Evolutionary conservation across 2,113 vertebrate species (phyloP).

Genomic region (Nothocercus nigrocapillus): DNA sequence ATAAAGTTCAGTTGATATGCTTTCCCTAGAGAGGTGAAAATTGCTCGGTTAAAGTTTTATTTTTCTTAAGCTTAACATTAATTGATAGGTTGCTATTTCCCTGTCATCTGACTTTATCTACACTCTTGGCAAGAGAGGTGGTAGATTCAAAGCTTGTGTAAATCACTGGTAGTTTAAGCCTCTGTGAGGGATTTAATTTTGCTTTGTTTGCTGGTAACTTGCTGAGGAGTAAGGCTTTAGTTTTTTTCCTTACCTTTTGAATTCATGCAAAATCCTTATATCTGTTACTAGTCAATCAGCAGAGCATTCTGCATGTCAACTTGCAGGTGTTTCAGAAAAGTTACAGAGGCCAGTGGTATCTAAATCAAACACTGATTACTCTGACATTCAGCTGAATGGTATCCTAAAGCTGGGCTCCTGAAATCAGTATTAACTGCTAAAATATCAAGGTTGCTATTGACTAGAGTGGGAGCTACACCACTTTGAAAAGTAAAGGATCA

Average conservation of each 20-base stretch:
- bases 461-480: neutral
- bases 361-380: neutral
- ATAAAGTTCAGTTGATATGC: neutral
- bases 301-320: neutral
- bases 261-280: neutral
- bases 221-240: neutral
- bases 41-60: neutral
- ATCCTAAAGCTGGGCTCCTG: neutral
- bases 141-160: neutral
- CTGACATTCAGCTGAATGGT: neutral
- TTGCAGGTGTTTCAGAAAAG: neutral
- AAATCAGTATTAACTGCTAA: neutral
- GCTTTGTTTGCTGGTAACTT: neutral
- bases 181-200: neutral
- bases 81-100: neutral
- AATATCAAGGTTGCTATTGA: neutral
- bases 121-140: neutral
- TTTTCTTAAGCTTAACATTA: neutral
- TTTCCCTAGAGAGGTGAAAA: neutral
- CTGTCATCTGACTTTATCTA: neutral
- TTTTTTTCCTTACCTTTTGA: neutral
- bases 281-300: neutral
- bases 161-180: neutral
- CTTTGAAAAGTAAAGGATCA: neutral
- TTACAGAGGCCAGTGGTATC: neutral